Base-by-base conservation (phyloP, 2,888 invertebrate species). In the Abrostola triplasia region DNA sequence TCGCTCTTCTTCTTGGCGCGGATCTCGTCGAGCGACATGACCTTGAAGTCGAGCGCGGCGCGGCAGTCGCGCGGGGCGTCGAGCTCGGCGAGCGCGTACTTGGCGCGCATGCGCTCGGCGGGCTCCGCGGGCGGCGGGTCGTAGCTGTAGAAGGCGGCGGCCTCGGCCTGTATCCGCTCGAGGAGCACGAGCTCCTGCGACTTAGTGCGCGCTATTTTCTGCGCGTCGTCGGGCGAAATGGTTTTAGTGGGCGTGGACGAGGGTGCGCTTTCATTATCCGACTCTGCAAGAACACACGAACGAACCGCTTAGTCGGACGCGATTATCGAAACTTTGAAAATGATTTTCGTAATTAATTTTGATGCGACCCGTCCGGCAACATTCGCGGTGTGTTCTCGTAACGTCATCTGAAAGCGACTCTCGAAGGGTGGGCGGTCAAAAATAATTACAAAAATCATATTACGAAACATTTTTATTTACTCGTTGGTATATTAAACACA, bases 261-360 rank as follows among this genome's bases (percentile, higher is more conserved):
- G 36, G 96, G 96, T 78, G 95, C 95, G 88, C 96, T 96, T 95
- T 97, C 97, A 90, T 95, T 96, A 95, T 97, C 97, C 84, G 97
- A 97, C 92, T 97, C 97, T 97, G 96, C 95, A 96, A 96, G 96
- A 96, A 96, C 95, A 96, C 95, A 96, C 91, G 85, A 84, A 87
- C 84, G 83, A 79, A 85, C 84, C 89, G 87, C 87, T 91, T 88
- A 91, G 82, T 88, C 83, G 80, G 76, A 49, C 83, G 78, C 75
- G 66, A 70, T 51, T 67, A 70, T 65, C 76, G 54, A 73, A 73
- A 70, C 55, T 57, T 76, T 70, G 72, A 59, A 79, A 73, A 91
- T 90, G 92, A 93, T 93, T 93, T 93, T 92, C 90, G 94, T 94
- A 94, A 94, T 94, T 94, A 93, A 82, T 90, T 94, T 94, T 93